Base-by-base conservation (phyloP, 2,797 vertebrate species). In the Luscinia megarhynchos region DNA sequence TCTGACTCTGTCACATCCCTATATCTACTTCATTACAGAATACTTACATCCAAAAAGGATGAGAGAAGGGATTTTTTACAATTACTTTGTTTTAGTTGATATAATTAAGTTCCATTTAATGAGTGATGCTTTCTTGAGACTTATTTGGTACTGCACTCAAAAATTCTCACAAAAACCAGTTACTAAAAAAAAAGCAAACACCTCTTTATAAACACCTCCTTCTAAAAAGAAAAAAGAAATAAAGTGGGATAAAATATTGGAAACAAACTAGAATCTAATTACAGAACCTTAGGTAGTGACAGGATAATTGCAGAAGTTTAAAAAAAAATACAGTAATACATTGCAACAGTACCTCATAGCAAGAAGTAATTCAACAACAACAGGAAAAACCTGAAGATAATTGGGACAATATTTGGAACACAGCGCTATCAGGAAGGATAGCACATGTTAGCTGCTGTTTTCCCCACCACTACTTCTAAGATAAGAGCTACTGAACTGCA, bases 121-220 rank as follows among this genome's bases (percentile, higher is more conserved):
- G 24, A 55, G 3, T 19, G 12, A 53, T 75, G 8, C 11, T 48
- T 86, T 30, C 7, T 76, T 69, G 12, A 63, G 9, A 48, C 1
- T 5, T 40, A 57, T 27, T 88, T 68, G 12, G 12, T 34, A 38
- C 21, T 32, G 1, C 6, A 68, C 2, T 85, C 11, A 30, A n/a
- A 50, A 83, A 59, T 59, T 82, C 23, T 79, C 21, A 43, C 26
- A 24, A 70, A 78, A 78, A 51, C 23, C 59, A 68, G 4, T 14
- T 13, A 36, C 3, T 48, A 36, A 82, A 86, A 50, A 50, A 34
- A 87, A 45, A 59, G 2, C 3, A 62, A 58, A 7, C 1, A 18
- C 1, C 12, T 17, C 3, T 14, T 54, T 7, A 30, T 12, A n/a
- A 54, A 72, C 5, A 8, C 4, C 53, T 4, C 3, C 2, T 67